Base-by-base conservation (phyloP, 2,888 invertebrate genomes). In the Campopleginae sp. region DNA sequence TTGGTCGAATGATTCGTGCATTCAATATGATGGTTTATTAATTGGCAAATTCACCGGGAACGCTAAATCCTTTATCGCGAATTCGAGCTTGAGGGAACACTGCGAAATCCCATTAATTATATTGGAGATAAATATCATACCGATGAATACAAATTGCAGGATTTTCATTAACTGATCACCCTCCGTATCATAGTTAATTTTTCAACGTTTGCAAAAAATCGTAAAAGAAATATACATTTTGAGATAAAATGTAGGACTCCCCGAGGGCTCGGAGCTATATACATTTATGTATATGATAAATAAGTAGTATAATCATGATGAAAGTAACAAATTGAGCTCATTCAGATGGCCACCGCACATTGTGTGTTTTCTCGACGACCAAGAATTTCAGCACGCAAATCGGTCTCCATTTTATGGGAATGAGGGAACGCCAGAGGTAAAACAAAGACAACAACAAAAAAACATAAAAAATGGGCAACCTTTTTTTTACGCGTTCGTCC, bases 401-500 rank as follows among this genome's bases (percentile, higher is more conserved):
- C 38, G 38, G 54, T 42, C 46, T 76, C 51, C n/a, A 63, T 71
- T 72, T 72, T 80, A 71, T 71, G 48, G 66, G 65, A 68, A 75
- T 75, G 51, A 84, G 61, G 44, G 68, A 63, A 42, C 33, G 3
- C 63, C 33, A 7, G 63, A 19, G 23, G 58, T 19, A 8, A 58
- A n/a, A n/a, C n/a, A n/a, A n/a, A n/a, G n/a, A n/a, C n/a, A n/a
- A n/a, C n/a, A n/a, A n/a, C n/a, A n/a, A n/a, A 70, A 61, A 17
- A 48, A 58, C 27, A 44, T 14, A 19, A 58, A 81, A 75, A 76
- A 48, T 12, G 83, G 86, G 86, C 89, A 89, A 38, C 46, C 19
- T 65, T 65, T 63, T 75, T 75, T 75, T 42, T 90, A 90, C 90
- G 88, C 86, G 87, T 86, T 88, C 90, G 89, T 87, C 90, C 90